phyloP scores from a whole-genome alignment of 2,113 vertebrate species.

The Smithornis capensis region DNA sequence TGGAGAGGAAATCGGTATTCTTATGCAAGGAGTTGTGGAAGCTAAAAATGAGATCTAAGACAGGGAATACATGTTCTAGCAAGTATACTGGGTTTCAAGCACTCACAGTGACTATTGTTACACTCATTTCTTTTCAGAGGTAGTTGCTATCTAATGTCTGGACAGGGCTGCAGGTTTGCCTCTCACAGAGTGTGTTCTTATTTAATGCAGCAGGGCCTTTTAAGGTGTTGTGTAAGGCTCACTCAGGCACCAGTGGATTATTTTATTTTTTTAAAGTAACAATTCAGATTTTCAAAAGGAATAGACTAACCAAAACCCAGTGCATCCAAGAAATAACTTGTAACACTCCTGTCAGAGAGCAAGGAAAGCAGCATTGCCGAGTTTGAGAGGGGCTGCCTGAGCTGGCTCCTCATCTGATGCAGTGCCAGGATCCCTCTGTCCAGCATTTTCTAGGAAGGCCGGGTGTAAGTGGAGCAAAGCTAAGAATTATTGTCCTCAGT shows the following conservation, averaged over 20 bases:
- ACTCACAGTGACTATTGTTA: conserved; percentile 63
- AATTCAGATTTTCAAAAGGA: background rate
- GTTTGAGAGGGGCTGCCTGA: background rate
- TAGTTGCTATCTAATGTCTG: background rate
- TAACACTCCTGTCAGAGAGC: background rate
- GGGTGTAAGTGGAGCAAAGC: background rate
- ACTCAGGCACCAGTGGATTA: background rate
- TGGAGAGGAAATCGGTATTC: conserved; percentile 67
- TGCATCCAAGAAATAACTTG: background rate
- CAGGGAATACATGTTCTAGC: conserved; percentile 69
- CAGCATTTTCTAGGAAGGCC: background rate
- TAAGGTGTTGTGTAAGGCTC: background rate
- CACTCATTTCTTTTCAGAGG: background rate
- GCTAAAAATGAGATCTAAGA: conserved; percentile 62
- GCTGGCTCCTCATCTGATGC: rapidly evolving
- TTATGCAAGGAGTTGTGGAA: conserved; percentile 69
- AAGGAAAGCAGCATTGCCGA: background rate
- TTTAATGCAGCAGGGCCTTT: background rate
- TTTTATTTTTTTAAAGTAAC: background rate
- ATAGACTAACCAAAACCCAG: background rate
- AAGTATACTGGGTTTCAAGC: conserved; percentile 38
- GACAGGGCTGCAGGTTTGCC: background rate
- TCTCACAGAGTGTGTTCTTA: background rate
- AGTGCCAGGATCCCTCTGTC: background rate
- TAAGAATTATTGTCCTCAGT: background rate